Evolutionary conservation across 1,140 invertebrate genomes (phyloP).

Genomic region (Bombus huntii): DNA sequence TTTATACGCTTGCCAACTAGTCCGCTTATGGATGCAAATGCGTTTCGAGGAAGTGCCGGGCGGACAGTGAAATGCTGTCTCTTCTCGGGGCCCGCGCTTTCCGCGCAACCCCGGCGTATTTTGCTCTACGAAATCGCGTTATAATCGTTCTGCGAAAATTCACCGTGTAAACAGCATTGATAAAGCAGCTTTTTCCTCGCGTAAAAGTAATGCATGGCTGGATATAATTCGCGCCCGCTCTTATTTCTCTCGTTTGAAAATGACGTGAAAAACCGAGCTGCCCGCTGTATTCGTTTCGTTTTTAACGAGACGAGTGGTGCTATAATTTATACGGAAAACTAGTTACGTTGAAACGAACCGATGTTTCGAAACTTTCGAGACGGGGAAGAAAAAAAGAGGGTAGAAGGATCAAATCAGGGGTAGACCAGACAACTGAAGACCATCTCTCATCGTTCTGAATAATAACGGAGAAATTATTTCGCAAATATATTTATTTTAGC

Average conservation of each 20-base stretch:
- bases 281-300: neutral
- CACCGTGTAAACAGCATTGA: constrained; percentile 46
- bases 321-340: too few relatives aligned
- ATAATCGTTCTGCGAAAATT: constrained; percentile 40
- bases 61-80: constrained; percentile 35
- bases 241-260: neutral
- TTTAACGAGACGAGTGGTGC: neutral
- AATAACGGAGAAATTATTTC: neutral
- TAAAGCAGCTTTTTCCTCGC: constrained; percentile 22
- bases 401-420: neutral
- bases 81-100: neutral
- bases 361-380: neutral
- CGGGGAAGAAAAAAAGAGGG: neutral
- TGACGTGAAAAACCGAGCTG: neutral
- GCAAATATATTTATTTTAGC: constrained; percentile 3
- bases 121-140: constrained; percentile 23
- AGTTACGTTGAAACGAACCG: neutral
- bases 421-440: too few relatives aligned
- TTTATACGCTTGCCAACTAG: constrained; percentile 30
- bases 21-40: constrained; percentile 44
- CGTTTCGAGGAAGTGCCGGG: neutral
- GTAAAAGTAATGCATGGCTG: constrained; percentile 17
- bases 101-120: constrained; percentile 7
- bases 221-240: neutral
- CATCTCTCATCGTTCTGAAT: neutral